Evolutionary conservation across 2,113 vertebrate species (phyloP).

Genomic region (Arvicanthis niloticus): DNA sequence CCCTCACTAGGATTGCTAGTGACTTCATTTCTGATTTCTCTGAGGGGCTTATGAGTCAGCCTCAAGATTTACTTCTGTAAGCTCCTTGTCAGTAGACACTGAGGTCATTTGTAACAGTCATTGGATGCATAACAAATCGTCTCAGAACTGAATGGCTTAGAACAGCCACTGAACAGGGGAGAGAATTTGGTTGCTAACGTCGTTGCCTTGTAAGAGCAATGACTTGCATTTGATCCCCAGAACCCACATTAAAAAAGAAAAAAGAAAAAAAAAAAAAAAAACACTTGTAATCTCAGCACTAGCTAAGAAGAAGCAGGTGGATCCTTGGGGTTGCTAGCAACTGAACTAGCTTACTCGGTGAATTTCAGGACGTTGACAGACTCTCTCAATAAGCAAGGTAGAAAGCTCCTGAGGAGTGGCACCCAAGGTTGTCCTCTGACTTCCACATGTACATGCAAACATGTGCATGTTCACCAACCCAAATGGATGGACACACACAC

Average conservation of each 20-base stretch:
- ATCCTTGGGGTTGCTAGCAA: too few species aligned
- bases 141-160: neutral
- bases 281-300: neutral
- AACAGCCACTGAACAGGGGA: neutral
- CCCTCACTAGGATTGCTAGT: constrained; percentile 53
- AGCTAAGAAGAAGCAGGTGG: neutral
- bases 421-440: neutral
- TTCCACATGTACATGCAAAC: neutral
- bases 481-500: too few species aligned
- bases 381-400: neutral
- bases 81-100: constrained; percentile 50
- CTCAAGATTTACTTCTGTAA: constrained; percentile 65
- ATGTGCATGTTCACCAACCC: neutral
- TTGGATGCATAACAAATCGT: neutral
- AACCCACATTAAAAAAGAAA: neutral
- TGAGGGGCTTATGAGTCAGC: constrained; percentile 66
- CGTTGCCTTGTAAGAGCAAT: neutral
- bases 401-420: neutral
- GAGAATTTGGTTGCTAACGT: neutral
- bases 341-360: neutral
- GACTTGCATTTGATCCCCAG: neutral
- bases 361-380: neutral
- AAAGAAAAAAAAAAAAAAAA: neutral
- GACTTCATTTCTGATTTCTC: constrained; percentile 69
- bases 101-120: neutral